phyloP scores from a whole-genome alignment of 2,113 vertebrate species.

The Leiothrix lutea region DNA sequence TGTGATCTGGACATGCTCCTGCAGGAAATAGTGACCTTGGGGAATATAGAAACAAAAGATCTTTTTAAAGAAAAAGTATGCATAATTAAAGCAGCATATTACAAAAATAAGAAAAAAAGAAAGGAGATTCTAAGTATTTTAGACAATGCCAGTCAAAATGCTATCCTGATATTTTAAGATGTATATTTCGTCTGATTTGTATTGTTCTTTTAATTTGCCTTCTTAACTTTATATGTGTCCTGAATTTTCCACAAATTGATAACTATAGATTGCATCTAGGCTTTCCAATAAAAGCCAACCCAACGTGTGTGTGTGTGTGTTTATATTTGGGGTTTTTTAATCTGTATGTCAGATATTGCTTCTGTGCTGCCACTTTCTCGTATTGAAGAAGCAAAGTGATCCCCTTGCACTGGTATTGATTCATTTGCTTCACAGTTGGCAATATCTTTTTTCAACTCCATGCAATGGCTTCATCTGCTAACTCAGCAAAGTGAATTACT shows the following conservation, averaged over 20 bases:
- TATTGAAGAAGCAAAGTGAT: not conserved
- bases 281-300: constrained; percentile 86
- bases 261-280: constrained; percentile 83
- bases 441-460: not conserved
- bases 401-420: not conserved
- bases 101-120: constrained; percentile 40
- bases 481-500: constrained; percentile 38
- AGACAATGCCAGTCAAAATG: constrained; percentile 80
- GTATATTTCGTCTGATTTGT: constrained; percentile 86
- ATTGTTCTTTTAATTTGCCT: constrained; percentile 84
- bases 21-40: constrained; percentile 79
- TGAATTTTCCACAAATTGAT: constrained; percentile 84
- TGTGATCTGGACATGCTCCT: constrained; percentile 77
- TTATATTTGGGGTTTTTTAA: constrained; percentile 60
- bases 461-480: constrained; percentile 42
- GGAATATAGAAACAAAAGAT: constrained; percentile 72
- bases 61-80: constrained; percentile 73
- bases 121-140: constrained; percentile 78
- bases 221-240: constrained; percentile 85
- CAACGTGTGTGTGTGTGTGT: constrained; percentile 67
- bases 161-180: constrained; percentile 84
- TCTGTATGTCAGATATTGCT: constrained; percentile 5
- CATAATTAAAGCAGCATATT: constrained; percentile 72
- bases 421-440: constrained; percentile 21
- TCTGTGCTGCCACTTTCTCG: not conserved